Conservation (phyloP, 2,113 vertebrate species). For the Circaetus cinerascens region DNA sequence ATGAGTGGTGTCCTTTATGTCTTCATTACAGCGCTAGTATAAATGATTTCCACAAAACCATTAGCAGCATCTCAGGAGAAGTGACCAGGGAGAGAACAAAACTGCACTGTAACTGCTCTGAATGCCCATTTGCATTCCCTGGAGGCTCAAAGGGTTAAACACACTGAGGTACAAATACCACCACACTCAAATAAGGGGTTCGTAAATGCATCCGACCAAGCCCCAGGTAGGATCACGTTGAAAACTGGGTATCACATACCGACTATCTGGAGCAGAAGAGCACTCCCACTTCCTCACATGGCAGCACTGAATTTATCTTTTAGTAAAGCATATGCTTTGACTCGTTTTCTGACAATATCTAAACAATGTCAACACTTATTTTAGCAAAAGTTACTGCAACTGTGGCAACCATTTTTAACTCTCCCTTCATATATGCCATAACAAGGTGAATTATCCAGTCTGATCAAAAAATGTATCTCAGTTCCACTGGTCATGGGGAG, state of each 20-base stretch:
- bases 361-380: not conserved
- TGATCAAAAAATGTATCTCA: not conserved
- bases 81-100: not conserved
- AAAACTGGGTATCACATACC: not conserved
- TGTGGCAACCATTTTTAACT: not conserved
- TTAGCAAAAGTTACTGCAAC: not conserved
- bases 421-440: not conserved
- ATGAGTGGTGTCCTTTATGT: not conserved
- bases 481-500: not conserved
- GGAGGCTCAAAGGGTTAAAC: not conserved
- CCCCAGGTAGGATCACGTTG: not conserved
- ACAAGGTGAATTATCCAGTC: not conserved
- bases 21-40: not conserved
- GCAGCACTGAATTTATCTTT: not conserved
- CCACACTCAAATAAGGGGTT: not conserved
- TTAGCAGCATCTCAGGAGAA: not conserved
- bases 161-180: not conserved
- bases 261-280: not conserved
- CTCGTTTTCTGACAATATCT: not conserved
- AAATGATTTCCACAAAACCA: not conserved
- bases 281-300: fast-evolving
- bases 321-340: not conserved
- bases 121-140: fast-evolving
- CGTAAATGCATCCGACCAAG: not conserved
- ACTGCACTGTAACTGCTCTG: not conserved